Evolutionary conservation across 1,140 invertebrate genomes (phyloP).

Genomic region (Meloidogyne chitwoodi): DNA sequence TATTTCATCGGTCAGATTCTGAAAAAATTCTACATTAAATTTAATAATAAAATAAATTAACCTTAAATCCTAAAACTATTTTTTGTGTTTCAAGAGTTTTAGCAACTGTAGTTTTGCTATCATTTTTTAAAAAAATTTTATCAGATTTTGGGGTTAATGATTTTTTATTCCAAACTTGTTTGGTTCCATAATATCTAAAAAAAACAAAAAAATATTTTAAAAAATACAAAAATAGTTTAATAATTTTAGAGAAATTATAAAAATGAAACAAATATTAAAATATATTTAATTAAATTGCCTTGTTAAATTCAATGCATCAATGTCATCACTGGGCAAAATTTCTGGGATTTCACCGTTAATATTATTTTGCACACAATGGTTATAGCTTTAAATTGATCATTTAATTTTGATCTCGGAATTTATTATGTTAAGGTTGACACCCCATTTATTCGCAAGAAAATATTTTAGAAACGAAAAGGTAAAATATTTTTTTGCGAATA

Average conservation of each 20-base stretch:
- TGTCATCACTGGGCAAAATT: conserved; percentile 38
- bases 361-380: conserved; percentile 53
- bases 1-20: conserved; percentile 53
- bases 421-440: no score
- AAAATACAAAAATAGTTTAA: neutral
- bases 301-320: conserved; percentile 4
- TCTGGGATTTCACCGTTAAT: conserved; percentile 55
- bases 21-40: neutral
- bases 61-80: conserved; percentile 54
- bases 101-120: neutral
- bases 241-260: no score
- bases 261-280: no score
- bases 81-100: neutral
- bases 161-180: neutral
- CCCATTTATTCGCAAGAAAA: no score
- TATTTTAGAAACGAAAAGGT: no score
- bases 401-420: no score
- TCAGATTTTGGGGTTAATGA: no score
- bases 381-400: conserved; percentile 24
- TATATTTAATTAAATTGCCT: neutral
- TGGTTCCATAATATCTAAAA: neutral
- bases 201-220: neutral
- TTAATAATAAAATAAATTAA: conserved; percentile 4
- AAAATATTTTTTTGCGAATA: no score
- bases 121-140: neutral